These are phyloP conservation scores for Neomicropteryx cornuta DNA, from an alignment of 1,140 invertebrate species.

Conservation along the genomic window DNA sequence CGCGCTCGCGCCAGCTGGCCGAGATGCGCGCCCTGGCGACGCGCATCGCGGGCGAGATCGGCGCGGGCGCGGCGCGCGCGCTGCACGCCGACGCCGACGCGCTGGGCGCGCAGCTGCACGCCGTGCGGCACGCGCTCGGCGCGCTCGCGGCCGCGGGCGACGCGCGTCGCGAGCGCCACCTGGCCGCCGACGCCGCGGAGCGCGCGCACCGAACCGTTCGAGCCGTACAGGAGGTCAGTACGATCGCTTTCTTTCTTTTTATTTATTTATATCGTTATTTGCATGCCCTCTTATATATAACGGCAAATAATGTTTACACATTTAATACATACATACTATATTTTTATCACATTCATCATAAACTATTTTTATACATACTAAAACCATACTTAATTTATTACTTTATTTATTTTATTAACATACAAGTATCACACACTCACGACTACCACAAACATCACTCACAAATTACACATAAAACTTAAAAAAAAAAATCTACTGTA, in stretches of 20 bases:
- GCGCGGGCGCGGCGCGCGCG: conserved; percentile 52
- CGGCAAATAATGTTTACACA: too few species aligned
- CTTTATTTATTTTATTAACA: too few species aligned
- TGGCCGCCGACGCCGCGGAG: conserved; percentile 43
- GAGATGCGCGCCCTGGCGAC: conserved; percentile 64
- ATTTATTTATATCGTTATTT: too few species aligned
- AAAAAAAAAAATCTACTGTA: too few species aligned
- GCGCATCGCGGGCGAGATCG: conserved; percentile 64
- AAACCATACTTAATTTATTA: too few species aligned
- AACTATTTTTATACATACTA: too few species aligned
- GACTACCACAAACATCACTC: too few species aligned
- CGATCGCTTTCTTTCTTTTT: conserved; percentile 1
- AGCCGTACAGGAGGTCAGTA: conserved; percentile 50
- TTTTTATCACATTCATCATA: too few species aligned
- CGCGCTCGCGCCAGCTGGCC: conserved; percentile 52
- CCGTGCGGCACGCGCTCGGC: conserved; percentile 60
- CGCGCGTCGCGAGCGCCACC: conserved; percentile 41
- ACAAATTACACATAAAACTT: too few species aligned
- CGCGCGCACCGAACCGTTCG: conserved; percentile 48
- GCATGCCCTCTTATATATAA: too few species aligned
- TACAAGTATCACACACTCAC: too few species aligned
- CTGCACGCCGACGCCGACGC: conserved; percentile 67
- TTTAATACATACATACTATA: too few species aligned
- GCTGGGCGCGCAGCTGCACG: conserved; percentile 60
- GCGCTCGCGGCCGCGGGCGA: conserved; percentile 65